Evolutionary conservation across 2,888 invertebrate species (phyloP).

Genomic region (Pristionchus fissidentatus): DNA sequence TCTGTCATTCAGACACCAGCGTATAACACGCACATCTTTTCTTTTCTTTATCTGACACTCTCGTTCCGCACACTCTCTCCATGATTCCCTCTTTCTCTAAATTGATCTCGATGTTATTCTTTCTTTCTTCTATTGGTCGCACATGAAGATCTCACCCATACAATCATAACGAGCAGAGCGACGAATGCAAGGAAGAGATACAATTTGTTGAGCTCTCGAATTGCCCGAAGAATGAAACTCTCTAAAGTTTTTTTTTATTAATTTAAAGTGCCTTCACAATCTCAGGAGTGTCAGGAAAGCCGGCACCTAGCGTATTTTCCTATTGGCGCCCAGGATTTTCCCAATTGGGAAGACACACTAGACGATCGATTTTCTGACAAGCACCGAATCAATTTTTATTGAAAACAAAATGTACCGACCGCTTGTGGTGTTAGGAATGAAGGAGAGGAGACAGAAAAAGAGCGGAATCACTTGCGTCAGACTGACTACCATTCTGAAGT

Average conservation of each 20-base stretch:
- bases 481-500: slow-evolving; percentile 41
- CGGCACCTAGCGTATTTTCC: too few relatives aligned
- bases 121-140: too few relatives aligned
- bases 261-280: too few relatives aligned
- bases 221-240: slow-evolving; percentile 36
- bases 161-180: neutral
- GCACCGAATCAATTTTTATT: too few relatives aligned
- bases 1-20: too few relatives aligned
- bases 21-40: too few relatives aligned
- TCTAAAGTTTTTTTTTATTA: neutral
- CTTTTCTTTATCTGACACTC: too few relatives aligned
- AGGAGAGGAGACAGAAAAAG: slow-evolving; percentile 15
- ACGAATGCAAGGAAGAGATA: neutral
- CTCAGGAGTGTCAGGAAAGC: too few relatives aligned
- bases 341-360: neutral
- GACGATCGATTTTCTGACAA: neutral
- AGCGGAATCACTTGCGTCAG: neutral
- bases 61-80: too few relatives aligned
- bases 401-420: neutral
- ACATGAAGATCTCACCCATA: neutral
- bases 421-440: neutral
- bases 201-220: neutral
- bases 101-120: too few relatives aligned
- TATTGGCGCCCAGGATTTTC: too few relatives aligned
- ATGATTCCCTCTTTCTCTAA: too few relatives aligned